phyloP scores from a whole-genome alignment of 2,888 invertebrate species.

The Lysandra coridon region DNA sequence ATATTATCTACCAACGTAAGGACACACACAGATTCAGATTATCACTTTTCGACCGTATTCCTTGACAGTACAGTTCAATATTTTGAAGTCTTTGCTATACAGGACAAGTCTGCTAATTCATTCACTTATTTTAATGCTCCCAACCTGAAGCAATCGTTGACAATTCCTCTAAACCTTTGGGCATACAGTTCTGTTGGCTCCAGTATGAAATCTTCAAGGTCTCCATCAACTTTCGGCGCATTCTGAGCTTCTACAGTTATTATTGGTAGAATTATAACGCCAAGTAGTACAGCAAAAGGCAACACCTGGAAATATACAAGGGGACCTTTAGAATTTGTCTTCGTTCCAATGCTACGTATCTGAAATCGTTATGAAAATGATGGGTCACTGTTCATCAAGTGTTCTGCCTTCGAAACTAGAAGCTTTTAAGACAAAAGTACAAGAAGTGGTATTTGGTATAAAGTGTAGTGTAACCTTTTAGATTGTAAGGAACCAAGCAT shows the following conservation, averaged over 20 bases:
- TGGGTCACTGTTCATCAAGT: too few species aligned
- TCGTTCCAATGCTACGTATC: neutral
- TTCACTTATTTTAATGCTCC: conserved; percentile 46
- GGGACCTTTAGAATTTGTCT: neutral
- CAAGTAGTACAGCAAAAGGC: conserved; percentile 47
- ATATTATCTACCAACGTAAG: neutral
- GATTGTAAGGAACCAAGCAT: too few species aligned
- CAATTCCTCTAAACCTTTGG: conserved; percentile 53
- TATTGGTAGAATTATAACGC: conserved; percentile 54
- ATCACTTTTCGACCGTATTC: neutral
- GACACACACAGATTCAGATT: neutral
- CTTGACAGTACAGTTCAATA: neutral
- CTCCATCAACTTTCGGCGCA: conserved; percentile 47
- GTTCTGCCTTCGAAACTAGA: too few species aligned
- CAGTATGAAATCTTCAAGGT: conserved; percentile 46
- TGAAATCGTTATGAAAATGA: too few species aligned
- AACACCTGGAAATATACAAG: conserved; percentile 48
- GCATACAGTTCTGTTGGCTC: conserved; percentile 52
- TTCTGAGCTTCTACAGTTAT: conserved; percentile 57
- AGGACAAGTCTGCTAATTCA: neutral
- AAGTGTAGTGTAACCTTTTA: neutral
- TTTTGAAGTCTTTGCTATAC: neutral
- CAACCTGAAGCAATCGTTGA: conserved; percentile 56
- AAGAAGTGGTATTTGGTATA: neutral
- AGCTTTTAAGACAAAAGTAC: too few species aligned